Base-by-base conservation (phyloP, 2,113 vertebrate species). In the Zosterops lateralis region DNA sequence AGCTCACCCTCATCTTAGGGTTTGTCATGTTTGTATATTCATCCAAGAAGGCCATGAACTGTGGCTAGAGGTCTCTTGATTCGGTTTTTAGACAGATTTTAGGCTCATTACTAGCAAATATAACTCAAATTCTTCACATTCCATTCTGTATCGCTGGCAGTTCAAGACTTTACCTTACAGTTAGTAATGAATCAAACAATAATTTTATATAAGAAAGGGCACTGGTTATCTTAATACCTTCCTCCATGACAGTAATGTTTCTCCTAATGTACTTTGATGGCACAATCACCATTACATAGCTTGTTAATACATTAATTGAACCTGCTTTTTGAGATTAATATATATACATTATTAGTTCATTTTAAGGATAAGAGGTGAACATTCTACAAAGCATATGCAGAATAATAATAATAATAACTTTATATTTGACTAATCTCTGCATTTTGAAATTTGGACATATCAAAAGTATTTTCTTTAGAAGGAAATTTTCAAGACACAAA, bases 111-210 rank as follows among this genome's bases (percentile, higher is more conserved):
- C 40, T 65, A n/a, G 45, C 18, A 94, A 66, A 70, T 84, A 79
- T 64, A 58, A 56, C 21, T 82, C 29, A 92, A 87, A 89, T 82
- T 50, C 34, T 91, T 82, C 42, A 32, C 76, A 84, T 94, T 89
- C 73, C 58, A 28, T 84, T 72, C 42, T 25, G 17, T 58, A 79
- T 47, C 1, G 0, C 62, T 76, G 57, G 21, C 54, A 78, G 54
- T 42, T 71, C 65, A 77, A 84, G 50, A 40, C 71, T 90, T 72
- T 73, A 65, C 17, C 36, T 94, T 73, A 58, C 12, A 47, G n/a
- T 89, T 85, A 72, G 38, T 36, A 44, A 94, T 91, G 72, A 92
- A 90, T 92, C 82, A 88, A 82, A 80, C 20, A 66, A 31, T 42
- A 65, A 83, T 83, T 92, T 93, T 80, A 88, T 19, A 47, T 25